Evolutionary conservation across 2,888 invertebrate species (phyloP).

Genomic region (Clostera curtula): DNA sequence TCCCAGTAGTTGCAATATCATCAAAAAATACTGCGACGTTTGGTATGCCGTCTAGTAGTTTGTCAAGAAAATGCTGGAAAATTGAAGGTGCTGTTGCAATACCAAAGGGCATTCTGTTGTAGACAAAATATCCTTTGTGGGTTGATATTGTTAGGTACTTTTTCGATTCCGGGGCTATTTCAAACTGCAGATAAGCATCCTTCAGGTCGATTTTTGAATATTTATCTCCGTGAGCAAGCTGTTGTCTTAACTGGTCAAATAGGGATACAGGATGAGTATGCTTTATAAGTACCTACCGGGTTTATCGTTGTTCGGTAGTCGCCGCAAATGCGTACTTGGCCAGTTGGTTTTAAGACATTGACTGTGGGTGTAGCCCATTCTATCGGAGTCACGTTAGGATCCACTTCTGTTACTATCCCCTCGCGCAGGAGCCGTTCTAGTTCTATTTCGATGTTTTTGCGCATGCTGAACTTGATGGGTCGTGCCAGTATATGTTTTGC

Average conservation of each 20-base stretch:
- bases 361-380: slow-evolving; percentile 2
- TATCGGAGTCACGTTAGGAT: slow-evolving; percentile 1
- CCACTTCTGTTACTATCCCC: not conserved
- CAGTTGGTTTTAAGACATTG: slow-evolving; percentile 1
- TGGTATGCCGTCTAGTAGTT: slow-evolving; percentile 4
- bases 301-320: slow-evolving; percentile 2
- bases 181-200: not conserved
- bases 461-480: slow-evolving; percentile 3
- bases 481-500: not conserved
- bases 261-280: slow-evolving; percentile 7
- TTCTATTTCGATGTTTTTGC: slow-evolving; percentile 7
- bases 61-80: slow-evolving; percentile 9
- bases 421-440: slow-evolving; percentile 1
- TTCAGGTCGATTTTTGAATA: not conserved
- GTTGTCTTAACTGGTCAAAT: slow-evolving; percentile 8
- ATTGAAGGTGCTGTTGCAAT: slow-evolving; percentile 10
- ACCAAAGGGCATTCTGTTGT: slow-evolving; percentile 8
- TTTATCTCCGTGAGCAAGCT: slow-evolving; percentile 3
- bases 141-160: slow-evolving; percentile 3
- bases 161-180: slow-evolving; percentile 1
- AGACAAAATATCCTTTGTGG: slow-evolving; percentile 1
- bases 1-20: slow-evolving; percentile 7
- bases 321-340: slow-evolving; percentile 1
- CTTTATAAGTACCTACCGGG: not conserved
- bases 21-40: slow-evolving; percentile 8